Conservation (phyloP, 2,797 vertebrate genomes). For the Phoeniculus purpureus region DNA sequence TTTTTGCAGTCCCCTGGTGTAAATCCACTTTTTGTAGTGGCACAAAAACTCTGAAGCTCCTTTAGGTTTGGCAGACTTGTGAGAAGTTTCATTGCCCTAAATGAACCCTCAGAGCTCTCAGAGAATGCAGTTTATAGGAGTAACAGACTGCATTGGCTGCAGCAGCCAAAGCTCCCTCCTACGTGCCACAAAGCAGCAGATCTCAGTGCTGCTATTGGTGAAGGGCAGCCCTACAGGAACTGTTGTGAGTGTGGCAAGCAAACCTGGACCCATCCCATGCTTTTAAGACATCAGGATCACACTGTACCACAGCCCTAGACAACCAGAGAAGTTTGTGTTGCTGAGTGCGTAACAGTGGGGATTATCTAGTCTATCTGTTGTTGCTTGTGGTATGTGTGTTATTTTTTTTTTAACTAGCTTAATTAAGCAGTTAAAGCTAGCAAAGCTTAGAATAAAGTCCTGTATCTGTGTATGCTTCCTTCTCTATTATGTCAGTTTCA, state of each 20-base stretch:
- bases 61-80: not conserved
- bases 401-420: not conserved
- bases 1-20: not conserved
- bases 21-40: not conserved
- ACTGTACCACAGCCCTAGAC: not conserved
- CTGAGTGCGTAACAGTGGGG: not conserved
- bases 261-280: not conserved
- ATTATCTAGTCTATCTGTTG: not conserved
- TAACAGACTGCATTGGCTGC: not conserved
- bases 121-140: not conserved
- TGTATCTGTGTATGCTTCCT: not conserved
- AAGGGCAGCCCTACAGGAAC: not conserved
- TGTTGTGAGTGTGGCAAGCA: rapidly evolving
- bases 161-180: slow-evolving; percentile 8
- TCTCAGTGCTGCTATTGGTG: not conserved
- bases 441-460: slow-evolving; percentile 2
- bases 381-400: not conserved
- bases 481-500: not conserved
- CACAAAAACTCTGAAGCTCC: slow-evolving; percentile 1
- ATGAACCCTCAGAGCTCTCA: not conserved
- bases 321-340: not conserved
- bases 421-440: not conserved
- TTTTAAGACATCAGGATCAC: not conserved
- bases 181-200: rapidly evolving
- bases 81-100: not conserved